These are phyloP conservation scores for Andrena fulva DNA, from an alignment of 2,888 invertebrate genomes.

Conservation along the genomic window DNA sequence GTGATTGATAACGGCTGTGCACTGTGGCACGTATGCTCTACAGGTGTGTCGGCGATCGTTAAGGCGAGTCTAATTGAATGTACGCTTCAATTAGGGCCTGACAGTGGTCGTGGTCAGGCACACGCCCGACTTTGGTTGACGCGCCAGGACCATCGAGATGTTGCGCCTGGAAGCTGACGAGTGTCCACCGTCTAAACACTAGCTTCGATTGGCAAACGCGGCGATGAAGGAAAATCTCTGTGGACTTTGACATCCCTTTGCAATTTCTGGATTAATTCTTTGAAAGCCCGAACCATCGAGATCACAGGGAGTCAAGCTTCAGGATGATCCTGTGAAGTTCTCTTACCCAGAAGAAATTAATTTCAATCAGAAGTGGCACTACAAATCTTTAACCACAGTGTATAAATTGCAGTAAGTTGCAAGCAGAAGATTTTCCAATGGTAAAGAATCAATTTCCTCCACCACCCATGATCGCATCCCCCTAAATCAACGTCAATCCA, in stretches of 20 bases:
- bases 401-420: too few species aligned
- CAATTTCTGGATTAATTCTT: too few species aligned
- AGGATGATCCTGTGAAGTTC: too few species aligned
- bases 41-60: conserved; percentile 60
- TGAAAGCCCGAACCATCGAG: too few species aligned
- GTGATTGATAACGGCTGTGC: conserved; percentile 50
- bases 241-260: too few species aligned
- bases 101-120: conserved; percentile 37
- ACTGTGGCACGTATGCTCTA: conserved; percentile 36
- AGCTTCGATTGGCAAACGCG: not conserved
- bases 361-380: too few species aligned
- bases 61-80: conserved; percentile 67
- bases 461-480: not conserved
- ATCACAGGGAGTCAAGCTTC: too few species aligned
- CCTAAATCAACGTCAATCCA: not conserved
- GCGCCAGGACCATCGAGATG: not conserved
- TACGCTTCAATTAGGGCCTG: conserved; percentile 64
- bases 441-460: not conserved
- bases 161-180: not conserved
- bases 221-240: not conserved
- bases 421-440: not conserved
- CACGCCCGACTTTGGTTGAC: conserved; percentile 15
- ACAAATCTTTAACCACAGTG: too few species aligned
- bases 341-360: too few species aligned
- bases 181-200: not conserved